Percentiles rank a stretch among this genome's conserved stretches.
Conservation (phyloP, 2,113 vertebrate genomes). For the Phoenicopterus ruber region DNA sequence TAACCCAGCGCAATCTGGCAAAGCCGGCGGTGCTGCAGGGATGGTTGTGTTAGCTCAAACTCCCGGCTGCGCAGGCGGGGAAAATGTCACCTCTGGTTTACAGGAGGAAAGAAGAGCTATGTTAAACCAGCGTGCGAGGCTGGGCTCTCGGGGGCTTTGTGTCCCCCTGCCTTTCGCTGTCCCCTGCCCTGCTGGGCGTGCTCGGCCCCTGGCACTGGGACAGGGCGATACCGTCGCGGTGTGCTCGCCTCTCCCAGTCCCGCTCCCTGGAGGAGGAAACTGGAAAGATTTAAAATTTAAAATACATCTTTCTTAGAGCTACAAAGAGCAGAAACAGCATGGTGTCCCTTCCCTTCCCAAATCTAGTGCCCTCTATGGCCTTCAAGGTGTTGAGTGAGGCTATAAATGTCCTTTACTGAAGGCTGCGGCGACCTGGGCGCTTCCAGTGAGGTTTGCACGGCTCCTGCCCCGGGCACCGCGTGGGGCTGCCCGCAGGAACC, state of each 20-base stretch:
- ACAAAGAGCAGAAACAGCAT: accelerated
- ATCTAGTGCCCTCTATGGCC: background rate
- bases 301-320: background rate
- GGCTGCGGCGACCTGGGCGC: accelerated
- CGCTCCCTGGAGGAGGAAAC: background rate
- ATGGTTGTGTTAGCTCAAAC: background rate
- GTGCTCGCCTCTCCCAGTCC: no score
- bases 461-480: background rate
- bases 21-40: background rate
- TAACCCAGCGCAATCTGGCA: background rate
- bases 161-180: accelerated
- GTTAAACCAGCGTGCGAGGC: accelerated
- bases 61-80: background rate
- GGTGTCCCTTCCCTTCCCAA: background rate
- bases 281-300: background rate
- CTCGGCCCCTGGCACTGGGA: no score
- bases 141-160: accelerated
- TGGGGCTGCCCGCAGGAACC: background rate
- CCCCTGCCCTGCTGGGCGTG: no score
- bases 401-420: no score
- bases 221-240: no score
- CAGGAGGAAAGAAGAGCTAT: accelerated
- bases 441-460: background rate
- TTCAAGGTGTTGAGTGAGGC: accelerated
- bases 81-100: background rate